Percentiles rank a stretch among this genome's conserved stretches.
Conservation (phyloP, 2,888 invertebrate genomes). For the Chorisops tibialis region DNA sequence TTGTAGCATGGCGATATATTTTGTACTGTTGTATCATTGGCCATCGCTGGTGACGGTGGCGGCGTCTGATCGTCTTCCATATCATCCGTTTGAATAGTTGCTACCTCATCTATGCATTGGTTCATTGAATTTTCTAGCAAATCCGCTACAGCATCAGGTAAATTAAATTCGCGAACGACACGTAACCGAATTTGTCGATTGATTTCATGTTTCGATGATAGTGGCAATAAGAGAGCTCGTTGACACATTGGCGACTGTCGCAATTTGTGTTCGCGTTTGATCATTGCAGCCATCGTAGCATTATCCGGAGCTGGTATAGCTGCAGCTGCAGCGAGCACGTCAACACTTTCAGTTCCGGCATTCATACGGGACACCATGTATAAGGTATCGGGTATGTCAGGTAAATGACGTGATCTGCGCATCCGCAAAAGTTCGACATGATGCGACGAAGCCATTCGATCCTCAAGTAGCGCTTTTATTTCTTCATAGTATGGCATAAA, state of each 20-base stretch:
- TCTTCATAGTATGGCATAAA: constrained; percentile 96
- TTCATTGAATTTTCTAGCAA: constrained; percentile 60
- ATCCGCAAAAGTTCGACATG: constrained; percentile 70
- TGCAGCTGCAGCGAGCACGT: constrained; percentile 63
- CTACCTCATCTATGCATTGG: constrained; percentile 41
- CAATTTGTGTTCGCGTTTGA: constrained; percentile 80
- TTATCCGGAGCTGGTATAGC: constrained; percentile 74
- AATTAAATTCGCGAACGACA: constrained; percentile 89
- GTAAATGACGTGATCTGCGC: constrained; percentile 68
- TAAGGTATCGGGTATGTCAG: constrained; percentile 87
- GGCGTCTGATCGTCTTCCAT: constrained; percentile 47
- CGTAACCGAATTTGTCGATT: constrained; percentile 77
- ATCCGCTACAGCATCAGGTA: constrained; percentile 84
- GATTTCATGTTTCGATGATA: constrained; percentile 74
- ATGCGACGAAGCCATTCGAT: constrained; percentile 67
- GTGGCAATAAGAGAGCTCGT: constrained; percentile 70
- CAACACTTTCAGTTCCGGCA: constrained; percentile 57
- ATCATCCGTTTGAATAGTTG: constrained; percentile 44
- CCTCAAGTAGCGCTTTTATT: constrained; percentile 81
- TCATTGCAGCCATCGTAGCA: constrained; percentile 72
- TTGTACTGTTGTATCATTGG: constrained; percentile 41
- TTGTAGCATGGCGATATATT: constrained; percentile 56
- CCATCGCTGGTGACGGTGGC: constrained; percentile 53
- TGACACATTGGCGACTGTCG: constrained; percentile 75
- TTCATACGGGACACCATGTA: constrained; percentile 70